phyloP scores from a whole-genome alignment of 1,140 invertebrate species.

The Aphaenogaster floridana region DNA sequence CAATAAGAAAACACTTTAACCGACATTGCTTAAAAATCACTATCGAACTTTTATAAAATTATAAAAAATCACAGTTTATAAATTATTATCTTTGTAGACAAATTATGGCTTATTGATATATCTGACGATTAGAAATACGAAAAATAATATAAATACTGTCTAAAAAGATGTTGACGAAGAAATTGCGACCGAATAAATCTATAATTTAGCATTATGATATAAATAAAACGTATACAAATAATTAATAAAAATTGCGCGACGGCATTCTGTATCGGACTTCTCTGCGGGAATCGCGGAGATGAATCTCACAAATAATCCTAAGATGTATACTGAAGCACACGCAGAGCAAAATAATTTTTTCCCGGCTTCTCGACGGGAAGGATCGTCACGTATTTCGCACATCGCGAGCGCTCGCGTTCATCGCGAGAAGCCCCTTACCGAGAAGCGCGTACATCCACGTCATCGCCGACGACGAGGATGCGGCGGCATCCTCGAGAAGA shows the following conservation, averaged over 20 bases:
- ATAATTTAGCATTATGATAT: background rate
- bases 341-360: background rate
- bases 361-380: background rate
- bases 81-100: background rate
- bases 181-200: background rate
- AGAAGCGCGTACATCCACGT: constrained; percentile 82
- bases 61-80: background rate
- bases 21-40: background rate
- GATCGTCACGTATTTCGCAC: background rate
- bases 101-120: background rate
- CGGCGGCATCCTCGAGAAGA: constrained; percentile 76
- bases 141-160: background rate
- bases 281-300: background rate
- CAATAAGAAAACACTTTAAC: background rate
- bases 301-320: background rate
- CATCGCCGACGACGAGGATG: constrained; percentile 72
- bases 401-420: background rate
- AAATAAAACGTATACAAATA: background rate
- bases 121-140: background rate
- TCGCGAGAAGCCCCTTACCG: constrained; percentile 72
- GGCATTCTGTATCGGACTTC: background rate
- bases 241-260: constrained; percentile 8
- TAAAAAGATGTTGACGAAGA: background rate
- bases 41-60: background rate
- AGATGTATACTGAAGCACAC: background rate